Percentiles rank a stretch among this genome's conserved stretches.
phyloP scores from a whole-genome alignment of 2,888 invertebrate species.

The Coleophora flavipennella region DNA sequence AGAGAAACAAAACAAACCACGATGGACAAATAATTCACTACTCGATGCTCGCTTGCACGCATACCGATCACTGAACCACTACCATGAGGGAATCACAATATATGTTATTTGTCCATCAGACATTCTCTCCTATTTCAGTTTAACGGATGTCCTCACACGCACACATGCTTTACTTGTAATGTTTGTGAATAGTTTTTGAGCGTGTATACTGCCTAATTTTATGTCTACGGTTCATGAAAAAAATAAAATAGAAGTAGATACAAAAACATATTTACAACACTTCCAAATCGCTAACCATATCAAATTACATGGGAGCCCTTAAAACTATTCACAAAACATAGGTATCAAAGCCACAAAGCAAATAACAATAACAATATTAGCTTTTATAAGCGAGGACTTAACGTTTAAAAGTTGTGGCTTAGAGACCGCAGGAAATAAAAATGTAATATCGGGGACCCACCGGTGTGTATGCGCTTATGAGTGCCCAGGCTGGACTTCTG shows the following conservation, averaged over 20 bases:
- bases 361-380: constrained; percentile 18
- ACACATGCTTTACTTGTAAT: constrained; percentile 66
- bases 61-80: constrained; percentile 27
- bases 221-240: constrained; percentile 9
- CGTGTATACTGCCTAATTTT: constrained; percentile 35
- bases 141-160: constrained; percentile 61
- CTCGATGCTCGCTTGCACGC: constrained; percentile 19
- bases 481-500: constrained; percentile 89
- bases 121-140: constrained; percentile 56
- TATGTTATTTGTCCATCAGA: constrained; percentile 71
- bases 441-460: constrained; percentile 71
- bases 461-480: constrained; percentile 84
- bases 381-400: constrained; percentile 16
- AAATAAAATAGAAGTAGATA: constrained; percentile 16
- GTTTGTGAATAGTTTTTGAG: constrained; percentile 75
- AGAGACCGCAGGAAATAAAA: constrained; percentile 58
- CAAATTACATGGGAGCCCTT: constrained; percentile 52
- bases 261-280: constrained; percentile 23
- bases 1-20: constrained; percentile 73
- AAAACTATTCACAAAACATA: constrained; percentile 71
- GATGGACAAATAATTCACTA: constrained; percentile 67
- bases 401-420: constrained; percentile 50
- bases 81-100: constrained; percentile 62
- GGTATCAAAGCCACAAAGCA: constrained; percentile 64
- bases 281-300: constrained; percentile 44